Percentiles rank a stretch among this genome's conserved stretches.
Conservation (phyloP, 2,888 invertebrate species). For the Syrista parreyssii region DNA sequence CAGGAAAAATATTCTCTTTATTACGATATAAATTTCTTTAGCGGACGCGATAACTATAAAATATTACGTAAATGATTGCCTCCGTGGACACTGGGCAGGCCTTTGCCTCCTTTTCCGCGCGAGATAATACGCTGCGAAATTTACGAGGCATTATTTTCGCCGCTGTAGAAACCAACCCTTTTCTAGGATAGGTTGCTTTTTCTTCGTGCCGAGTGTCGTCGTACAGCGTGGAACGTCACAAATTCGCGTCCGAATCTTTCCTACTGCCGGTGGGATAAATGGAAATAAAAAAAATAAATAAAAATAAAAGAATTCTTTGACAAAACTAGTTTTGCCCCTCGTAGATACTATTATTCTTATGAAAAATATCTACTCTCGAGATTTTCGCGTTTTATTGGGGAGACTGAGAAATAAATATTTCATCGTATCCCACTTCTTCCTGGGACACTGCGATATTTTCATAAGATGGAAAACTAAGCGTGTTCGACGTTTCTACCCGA, state of each 20-base stretch:
- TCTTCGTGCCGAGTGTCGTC: slow-evolving; percentile 29
- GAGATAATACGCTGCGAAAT: slow-evolving; percentile 61
- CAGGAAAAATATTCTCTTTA: slow-evolving; percentile 38
- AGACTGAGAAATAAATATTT: slow-evolving; percentile 22
- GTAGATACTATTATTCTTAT: background rate
- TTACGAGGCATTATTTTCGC: slow-evolving; percentile 55
- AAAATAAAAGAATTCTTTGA: background rate
- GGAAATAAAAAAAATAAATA: background rate
- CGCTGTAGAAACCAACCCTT: background rate
- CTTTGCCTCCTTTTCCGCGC: slow-evolving; percentile 31
- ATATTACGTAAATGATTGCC: slow-evolving; percentile 62
- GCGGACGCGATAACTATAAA: slow-evolving; percentile 63
- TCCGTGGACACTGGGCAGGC: slow-evolving; percentile 24
- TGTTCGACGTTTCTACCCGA: slow-evolving; percentile 45
- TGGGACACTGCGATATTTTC: slow-evolving; percentile 40
- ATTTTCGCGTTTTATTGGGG: slow-evolving; percentile 16
- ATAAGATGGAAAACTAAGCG: slow-evolving; percentile 37
- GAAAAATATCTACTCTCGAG: background rate
- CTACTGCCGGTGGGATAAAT: background rate
- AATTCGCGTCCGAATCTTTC: background rate
- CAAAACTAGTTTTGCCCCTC: background rate
- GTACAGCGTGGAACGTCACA: background rate
- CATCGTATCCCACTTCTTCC: slow-evolving; percentile 10
- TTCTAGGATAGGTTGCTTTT: slow-evolving; percentile 40
- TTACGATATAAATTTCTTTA: slow-evolving; percentile 58